Evolutionary conservation across 2,888 invertebrate genomes (phyloP).

Genomic region (Aproaerema taeniolella): DNA sequence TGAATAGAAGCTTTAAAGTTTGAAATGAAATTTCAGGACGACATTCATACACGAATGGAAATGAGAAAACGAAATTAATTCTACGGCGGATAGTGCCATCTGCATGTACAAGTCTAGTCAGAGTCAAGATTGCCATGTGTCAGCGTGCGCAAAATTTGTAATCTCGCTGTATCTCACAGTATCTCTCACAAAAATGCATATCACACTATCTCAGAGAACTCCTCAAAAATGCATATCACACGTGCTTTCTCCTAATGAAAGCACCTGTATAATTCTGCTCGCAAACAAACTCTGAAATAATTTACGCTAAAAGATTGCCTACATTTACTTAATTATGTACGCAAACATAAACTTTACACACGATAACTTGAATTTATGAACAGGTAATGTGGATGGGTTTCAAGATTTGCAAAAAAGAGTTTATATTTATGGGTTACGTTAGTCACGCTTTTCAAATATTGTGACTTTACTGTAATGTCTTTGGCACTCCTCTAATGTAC

Average conservation of each 20-base stretch:
- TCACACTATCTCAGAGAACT: conserved; percentile 50
- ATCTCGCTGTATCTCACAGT: too few relatives aligned
- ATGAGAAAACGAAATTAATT: too few relatives aligned
- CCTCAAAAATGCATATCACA: conserved; percentile 48
- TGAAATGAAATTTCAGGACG: too few relatives aligned
- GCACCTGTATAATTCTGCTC: conserved; percentile 42
- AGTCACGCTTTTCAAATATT: too few relatives aligned
- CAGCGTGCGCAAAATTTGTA: conserved; percentile 36
- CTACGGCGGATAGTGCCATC: too few relatives aligned
- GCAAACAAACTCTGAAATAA: conserved; percentile 62
- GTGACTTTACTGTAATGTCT: too few relatives aligned
- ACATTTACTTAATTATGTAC: conserved; percentile 66
- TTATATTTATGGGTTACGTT: too few relatives aligned
- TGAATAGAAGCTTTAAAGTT: too few relatives aligned
- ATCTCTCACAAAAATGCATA: too few relatives aligned
- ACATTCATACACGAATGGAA: too few relatives aligned
- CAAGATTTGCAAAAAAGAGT: conserved; percentile 16
- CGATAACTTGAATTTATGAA: conserved; percentile 67
- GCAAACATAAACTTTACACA: conserved; percentile 65
- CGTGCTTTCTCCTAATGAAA: conserved; percentile 60
- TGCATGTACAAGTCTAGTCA: too few relatives aligned
- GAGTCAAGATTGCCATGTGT: background rate
- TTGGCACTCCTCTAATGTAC: too few relatives aligned
- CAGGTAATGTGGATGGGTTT: conserved; percentile 49
- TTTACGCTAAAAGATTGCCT: conserved; percentile 59